These are phyloP conservation scores for Progne subis DNA, from an alignment of 2,113 vertebrate genomes.

Conservation along the genomic window DNA sequence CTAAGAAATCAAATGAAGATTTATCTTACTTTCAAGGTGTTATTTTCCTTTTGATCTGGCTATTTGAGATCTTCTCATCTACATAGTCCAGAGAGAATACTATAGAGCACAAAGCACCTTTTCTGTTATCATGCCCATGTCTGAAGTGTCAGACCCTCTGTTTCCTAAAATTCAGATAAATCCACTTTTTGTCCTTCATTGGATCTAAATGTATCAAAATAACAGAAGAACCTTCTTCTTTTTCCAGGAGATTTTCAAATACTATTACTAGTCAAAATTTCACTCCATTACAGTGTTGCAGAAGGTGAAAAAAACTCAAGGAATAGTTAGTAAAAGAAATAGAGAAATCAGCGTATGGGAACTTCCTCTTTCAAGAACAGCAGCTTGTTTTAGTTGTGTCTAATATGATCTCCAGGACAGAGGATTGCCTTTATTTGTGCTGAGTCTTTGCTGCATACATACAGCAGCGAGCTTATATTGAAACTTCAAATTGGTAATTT, in stretches of 20 bases:
- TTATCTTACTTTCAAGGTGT: neutral
- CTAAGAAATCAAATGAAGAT: neutral
- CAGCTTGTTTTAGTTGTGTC: neutral
- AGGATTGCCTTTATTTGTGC: neutral
- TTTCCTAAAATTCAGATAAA: neutral
- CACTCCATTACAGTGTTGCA: neutral
- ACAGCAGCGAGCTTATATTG: neutral
- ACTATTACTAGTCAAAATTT: neutral
- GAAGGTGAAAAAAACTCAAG: neutral
- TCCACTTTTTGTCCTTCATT: neutral
- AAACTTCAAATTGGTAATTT: conserved; percentile 5
- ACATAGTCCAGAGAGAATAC: neutral
- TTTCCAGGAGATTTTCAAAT: neutral
- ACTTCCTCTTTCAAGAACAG: neutral
- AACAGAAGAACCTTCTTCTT: neutral
- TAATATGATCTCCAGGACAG: neutral
- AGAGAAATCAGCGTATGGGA: neutral
- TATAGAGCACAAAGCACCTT: neutral
- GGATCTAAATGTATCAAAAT: neutral
- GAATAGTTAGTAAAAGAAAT: neutral
- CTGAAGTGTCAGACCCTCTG: neutral
- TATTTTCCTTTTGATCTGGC: neutral
- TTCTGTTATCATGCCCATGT: neutral
- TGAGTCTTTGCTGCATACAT: neutral
- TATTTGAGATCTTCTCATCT: neutral